phyloP scores from a whole-genome alignment of 2,888 invertebrate genomes.

The Cataglyphis rosenhaueri region DNA sequence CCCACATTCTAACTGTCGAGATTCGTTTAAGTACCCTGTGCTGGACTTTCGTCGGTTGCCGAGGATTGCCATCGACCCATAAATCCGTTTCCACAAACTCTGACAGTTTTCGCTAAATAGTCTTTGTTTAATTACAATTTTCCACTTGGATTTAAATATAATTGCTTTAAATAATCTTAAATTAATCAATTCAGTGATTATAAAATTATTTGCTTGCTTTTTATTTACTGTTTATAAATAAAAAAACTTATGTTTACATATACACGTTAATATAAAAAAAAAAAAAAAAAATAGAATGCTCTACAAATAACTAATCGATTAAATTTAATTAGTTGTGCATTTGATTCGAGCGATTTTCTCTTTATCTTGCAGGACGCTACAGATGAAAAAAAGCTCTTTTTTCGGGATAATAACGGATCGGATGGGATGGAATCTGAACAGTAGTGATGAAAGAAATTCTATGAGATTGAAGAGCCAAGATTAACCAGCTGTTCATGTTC shows the following conservation, averaged over 20 bases:
- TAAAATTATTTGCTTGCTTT: neutral
- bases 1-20: conserved; percentile 64
- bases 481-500: conserved; percentile 65
- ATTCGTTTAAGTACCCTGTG: conserved; percentile 66
- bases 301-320: neutral
- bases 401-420: neutral
- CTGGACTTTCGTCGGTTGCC: conserved; percentile 51
- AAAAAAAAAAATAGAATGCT: neutral
- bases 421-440: neutral
- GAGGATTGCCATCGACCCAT: conserved; percentile 29
- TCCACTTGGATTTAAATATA: neutral
- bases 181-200: neutral
- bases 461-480: conserved; percentile 51
- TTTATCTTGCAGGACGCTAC: conserved; percentile 54
- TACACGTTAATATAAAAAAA: neutral
- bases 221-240: neutral
- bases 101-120: neutral
- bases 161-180: neutral
- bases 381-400: neutral
- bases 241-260: neutral
- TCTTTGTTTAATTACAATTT: neutral
- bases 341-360: conserved; percentile 23
- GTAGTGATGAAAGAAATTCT: conserved; percentile 37
- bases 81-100: conserved; percentile 8
- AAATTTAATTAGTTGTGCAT: conserved; percentile 2